A percentile compares a stretch with the other conserved stretches of the same genome.
Evolutionary conservation across 2,797 vertebrate species (phyloP).

Genomic region (Fratercula arctica): DNA sequence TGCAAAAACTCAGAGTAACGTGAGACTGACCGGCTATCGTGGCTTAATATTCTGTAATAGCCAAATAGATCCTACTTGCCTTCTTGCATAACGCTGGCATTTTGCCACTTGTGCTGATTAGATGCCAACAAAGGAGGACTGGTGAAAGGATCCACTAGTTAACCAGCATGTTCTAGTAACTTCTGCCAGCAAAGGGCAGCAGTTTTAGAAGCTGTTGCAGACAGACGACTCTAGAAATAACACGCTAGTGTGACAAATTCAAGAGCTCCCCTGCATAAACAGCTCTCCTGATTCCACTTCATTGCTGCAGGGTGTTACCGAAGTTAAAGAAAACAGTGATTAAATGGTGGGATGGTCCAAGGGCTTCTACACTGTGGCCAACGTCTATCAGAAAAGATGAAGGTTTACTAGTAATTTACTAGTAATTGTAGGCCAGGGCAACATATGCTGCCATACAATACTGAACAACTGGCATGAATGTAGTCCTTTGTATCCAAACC

Average conservation of each 20-base stretch:
- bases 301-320: not conserved
- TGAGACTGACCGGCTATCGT: not conserved
- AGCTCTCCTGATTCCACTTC: not conserved
- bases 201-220: not conserved
- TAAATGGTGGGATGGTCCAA: not conserved
- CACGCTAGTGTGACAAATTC: not conserved
- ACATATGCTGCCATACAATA: not conserved
- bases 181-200: not conserved
- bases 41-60: not conserved
- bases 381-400: not conserved
- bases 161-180: not conserved
- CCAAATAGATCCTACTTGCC: not conserved
- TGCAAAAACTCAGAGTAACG: not conserved
- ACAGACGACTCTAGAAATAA: not conserved
- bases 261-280: not conserved
- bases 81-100: not conserved
- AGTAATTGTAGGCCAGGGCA: not conserved
- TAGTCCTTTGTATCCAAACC: not conserved
- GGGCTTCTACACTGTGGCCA: not conserved
- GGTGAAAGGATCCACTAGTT: not conserved
- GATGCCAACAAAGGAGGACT: not conserved
- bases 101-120: not conserved
- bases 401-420: not conserved
- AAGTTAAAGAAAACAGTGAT: not conserved
- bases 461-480: not conserved